Base-by-base conservation (phyloP, 2,888 invertebrate species). In the Clepsis dumicolana region DNA sequence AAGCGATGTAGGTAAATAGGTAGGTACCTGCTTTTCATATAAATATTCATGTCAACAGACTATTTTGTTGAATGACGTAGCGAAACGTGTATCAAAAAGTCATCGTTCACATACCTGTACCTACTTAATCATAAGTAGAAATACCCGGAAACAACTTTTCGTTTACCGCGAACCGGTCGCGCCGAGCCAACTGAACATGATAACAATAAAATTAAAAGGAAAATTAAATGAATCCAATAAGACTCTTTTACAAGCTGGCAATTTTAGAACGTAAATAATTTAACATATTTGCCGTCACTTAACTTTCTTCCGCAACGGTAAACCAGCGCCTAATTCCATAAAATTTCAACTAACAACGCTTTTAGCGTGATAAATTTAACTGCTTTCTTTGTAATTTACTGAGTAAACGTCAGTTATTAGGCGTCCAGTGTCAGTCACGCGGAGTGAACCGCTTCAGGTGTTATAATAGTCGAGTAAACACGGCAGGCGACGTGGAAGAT, bases 391-490 rank as follows among this genome's bases (percentile, higher is more conserved):
- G 24, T 63, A 61, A 65, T 69, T 69, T 65, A 64, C 53, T 38
- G 52, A 59, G 64, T 59, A 64, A 68, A 64, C 52, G 63, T 68
- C 57, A 38, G 53, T 68, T 67, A 62, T 63, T 67, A 52, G 62
- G 18, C 44, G 38, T 32, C 27, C 57, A 44, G 68, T 64, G 63
- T 64, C 32, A 59, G 68, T 64, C 59, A 68, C 63, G 56, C 48
- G 62, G 38, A 64, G 41, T 41, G 57, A 50, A 63, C 67, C 24
- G 50, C 57, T 59, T 54, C 41, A 48, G 63, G 57, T 90, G 91
- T 89, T 87, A 89, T 87, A 91, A 88, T 88, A 91, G 86, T 86
- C 88, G 87, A 79, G 89, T 90, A 91, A 90, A 91, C 90, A 91
- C 80, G 82, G 84, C 82, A 81, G 77, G 77, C 87, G 86, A 91